These are phyloP conservation scores for Hippopotamyrus pictus DNA, from an alignment of 2,797 vertebrate species.

Conservation along the genomic window DNA sequence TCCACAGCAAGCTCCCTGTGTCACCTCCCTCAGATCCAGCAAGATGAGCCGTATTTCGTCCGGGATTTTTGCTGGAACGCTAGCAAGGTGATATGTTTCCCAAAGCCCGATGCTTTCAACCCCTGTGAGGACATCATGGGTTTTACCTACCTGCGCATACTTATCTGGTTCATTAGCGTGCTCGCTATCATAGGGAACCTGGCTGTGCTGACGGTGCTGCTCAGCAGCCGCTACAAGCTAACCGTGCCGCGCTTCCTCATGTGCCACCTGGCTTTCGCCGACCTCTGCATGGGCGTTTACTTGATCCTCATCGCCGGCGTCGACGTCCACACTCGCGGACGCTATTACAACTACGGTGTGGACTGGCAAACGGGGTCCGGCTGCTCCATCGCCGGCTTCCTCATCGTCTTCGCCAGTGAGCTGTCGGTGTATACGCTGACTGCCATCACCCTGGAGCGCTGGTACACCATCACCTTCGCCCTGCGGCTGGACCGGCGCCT, in stretches of 20 bases:
- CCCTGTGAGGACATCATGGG: constrained; percentile 96
- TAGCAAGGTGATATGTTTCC: constrained; percentile 70
- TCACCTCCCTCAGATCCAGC: constrained; percentile 44
- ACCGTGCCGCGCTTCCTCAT: constrained; percentile 93
- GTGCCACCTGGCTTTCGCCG: constrained; percentile 93
- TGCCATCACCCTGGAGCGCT: constrained; percentile 86
- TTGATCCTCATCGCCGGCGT: constrained; percentile 81
- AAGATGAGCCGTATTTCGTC: constrained; percentile 48
- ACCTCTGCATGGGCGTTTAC: constrained; percentile 92
- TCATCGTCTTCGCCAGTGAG: constrained; percentile 91
- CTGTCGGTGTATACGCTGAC: constrained; percentile 89
- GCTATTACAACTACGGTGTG: constrained; percentile 87
- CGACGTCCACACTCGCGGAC: constrained; percentile 76
- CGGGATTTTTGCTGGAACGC: constrained; percentile 65
- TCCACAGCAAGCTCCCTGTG: constrained; percentile 63
- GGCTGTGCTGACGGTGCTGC: constrained; percentile 73
- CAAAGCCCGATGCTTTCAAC: constrained; percentile 80
- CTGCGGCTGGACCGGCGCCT: constrained; percentile 82
- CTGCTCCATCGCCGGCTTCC: constrained; percentile 81
- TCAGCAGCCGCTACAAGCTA: constrained; percentile 78
- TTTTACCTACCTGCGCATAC: constrained; percentile 63
- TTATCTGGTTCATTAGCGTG: constrained; percentile 90
- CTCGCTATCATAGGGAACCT: constrained; percentile 80
- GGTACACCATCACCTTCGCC: constrained; percentile 93
- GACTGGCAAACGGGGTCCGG: constrained; percentile 88